These are phyloP conservation scores for Cyrtonyx montezumae DNA, from an alignment of 2,113 vertebrate genomes.

Conservation along the genomic window DNA sequence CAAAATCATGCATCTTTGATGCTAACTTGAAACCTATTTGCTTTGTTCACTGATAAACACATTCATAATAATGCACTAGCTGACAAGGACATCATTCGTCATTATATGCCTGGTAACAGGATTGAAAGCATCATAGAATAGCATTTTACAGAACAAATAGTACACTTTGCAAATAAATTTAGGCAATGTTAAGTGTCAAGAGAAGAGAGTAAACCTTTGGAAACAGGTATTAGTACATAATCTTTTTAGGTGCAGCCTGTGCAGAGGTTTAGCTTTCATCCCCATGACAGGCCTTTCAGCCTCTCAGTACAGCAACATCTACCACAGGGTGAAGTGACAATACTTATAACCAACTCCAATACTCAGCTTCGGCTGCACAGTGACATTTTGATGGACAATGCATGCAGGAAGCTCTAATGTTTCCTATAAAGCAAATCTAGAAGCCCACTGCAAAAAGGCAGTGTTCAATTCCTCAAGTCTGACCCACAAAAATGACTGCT, in stretches of 20 bases:
- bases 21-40: neutral
- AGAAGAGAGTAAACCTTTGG: neutral
- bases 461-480: neutral
- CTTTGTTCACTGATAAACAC: neutral
- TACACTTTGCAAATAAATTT: neutral
- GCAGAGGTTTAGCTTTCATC: neutral
- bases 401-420: neutral
- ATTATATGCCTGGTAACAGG: neutral
- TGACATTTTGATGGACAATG: neutral
- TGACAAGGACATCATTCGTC: neutral
- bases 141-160: neutral
- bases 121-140: neutral
- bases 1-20: neutral
- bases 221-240: neutral
- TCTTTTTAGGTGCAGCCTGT: neutral
- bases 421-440: neutral
- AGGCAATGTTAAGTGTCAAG: neutral
- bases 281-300: neutral
- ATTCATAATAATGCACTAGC: neutral
- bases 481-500: neutral
- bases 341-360: neutral
- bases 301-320: neutral
- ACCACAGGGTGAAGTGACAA: neutral
- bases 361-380: neutral
- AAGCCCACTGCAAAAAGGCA: neutral